Percentiles rank a stretch among this genome's conserved stretches.
phyloP scores from a whole-genome alignment of 1,140 invertebrate genomes.

The Scaptodrosophila lebanonensis region DNA sequence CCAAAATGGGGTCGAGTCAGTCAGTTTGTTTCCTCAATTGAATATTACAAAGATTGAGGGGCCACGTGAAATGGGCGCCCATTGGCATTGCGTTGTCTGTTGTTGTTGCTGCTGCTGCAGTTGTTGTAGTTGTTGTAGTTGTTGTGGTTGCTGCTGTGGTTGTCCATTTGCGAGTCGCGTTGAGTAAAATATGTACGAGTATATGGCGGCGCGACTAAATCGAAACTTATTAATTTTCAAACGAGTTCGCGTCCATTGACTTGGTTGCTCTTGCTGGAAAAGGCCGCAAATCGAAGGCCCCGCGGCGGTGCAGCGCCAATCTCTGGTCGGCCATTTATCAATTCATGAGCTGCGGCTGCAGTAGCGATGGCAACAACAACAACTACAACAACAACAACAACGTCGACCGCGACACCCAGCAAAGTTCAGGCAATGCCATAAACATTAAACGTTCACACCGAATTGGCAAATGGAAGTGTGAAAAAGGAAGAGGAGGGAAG shows the following conservation, averaged over 20 bases:
- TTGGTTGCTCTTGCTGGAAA: too few species aligned
- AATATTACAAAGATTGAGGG: constrained; percentile 41
- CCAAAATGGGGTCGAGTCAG: too few species aligned
- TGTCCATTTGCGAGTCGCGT: too few species aligned
- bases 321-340: constrained; percentile 67
- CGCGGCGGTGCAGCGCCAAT: constrained; percentile 35
- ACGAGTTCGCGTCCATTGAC: constrained; percentile 43
- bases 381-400: neutral
- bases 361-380: constrained; percentile 15
- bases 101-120: too few species aligned
- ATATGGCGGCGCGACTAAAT: constrained; percentile 46
- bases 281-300: constrained; percentile 34
- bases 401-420: constrained; percentile 4
- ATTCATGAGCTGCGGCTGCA: constrained; percentile 37
- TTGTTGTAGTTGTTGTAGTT: too few species aligned
- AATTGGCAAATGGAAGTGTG: constrained; percentile 26
- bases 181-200: too few species aligned
- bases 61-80: constrained; percentile 19
- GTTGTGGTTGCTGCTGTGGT: too few species aligned
- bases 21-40: constrained; percentile 62
- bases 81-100: too few species aligned
- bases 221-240: constrained; percentile 68
- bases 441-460: constrained; percentile 11
- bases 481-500: constrained; percentile 19
- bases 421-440: constrained; percentile 29